These are phyloP conservation scores for Eira barbara DNA, from an alignment of 2,113 vertebrate species.

Conservation along the genomic window DNA sequence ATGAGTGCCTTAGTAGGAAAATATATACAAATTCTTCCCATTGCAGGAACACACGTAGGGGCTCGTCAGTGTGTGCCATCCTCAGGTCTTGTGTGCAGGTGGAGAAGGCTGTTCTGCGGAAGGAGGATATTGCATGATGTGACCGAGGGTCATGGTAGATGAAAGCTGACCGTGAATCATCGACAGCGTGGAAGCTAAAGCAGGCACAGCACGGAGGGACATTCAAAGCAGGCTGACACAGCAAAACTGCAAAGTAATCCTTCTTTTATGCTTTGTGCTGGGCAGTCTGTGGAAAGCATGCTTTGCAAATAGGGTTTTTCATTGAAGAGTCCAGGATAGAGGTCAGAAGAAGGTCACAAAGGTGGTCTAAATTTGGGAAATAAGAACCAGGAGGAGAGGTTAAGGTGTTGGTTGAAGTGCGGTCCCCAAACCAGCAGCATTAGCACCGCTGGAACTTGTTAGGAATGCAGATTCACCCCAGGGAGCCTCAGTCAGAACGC, in stretches of 20 bases:
- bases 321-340: neutral
- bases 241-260: conserved; percentile 10
- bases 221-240: neutral
- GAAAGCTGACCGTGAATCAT: neutral
- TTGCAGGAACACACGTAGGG: neutral
- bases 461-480: neutral
- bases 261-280: neutral
- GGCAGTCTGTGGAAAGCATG: neutral
- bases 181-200: neutral
- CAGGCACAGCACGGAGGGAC: rapidly evolving
- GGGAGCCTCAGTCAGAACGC: neutral
- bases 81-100: neutral
- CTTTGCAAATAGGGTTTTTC: conserved; percentile 32
- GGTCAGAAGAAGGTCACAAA: conserved; percentile 55
- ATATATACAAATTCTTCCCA: neutral
- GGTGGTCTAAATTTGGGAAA: neutral
- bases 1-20: neutral
- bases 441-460: neutral
- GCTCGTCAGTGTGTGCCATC: rapidly evolving
- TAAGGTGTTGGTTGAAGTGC: neutral
- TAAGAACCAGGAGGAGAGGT: neutral
- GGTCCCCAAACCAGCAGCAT: neutral
- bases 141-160: neutral
- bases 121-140: rapidly evolving
- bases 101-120: neutral